These are phyloP conservation scores for Maniola jurtina DNA, from an alignment of 1,140 invertebrate genomes.

Conservation along the genomic window DNA sequence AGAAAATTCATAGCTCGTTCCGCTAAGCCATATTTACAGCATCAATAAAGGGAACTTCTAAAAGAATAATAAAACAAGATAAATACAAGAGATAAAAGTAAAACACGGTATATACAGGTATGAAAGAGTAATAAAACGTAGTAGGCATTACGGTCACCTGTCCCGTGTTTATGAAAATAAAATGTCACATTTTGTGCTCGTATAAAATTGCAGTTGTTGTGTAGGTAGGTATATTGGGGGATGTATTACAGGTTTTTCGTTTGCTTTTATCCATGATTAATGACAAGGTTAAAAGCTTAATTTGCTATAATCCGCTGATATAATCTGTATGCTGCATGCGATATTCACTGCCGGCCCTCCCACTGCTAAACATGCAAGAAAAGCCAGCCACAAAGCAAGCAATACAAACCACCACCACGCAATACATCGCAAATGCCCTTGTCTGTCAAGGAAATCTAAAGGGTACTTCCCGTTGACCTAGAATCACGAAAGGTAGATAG, in stretches of 20 bases:
- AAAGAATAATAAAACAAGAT: conserved; percentile 20
- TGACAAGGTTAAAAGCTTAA: neutral
- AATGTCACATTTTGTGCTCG: conserved; percentile 15
- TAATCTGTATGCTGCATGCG: no score
- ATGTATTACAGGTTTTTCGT: neutral
- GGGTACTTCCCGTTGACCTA: no score
- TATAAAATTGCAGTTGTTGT: conserved; percentile 5
- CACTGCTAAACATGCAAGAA: no score
- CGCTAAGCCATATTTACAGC: conserved; percentile 10
- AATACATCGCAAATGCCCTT: no score
- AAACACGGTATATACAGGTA: conserved; percentile 19
- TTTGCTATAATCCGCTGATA: no score
- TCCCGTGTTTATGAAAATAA: conserved; percentile 22
- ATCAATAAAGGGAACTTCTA: conserved; percentile 18
- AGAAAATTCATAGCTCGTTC: conserved; percentile 5
- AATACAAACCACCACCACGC: no score
- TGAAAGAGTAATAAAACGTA: conserved; percentile 28
- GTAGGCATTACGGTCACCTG: conserved; percentile 25
- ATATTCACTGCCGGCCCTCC: no score
- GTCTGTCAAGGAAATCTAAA: no score
- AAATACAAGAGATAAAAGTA: conserved; percentile 18
- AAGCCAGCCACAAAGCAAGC: no score
- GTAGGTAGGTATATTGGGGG: neutral
- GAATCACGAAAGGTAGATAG: no score
- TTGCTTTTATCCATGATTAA: neutral